phyloP scores from a whole-genome alignment of 1,140 invertebrate species.

The Tetragnatha versicolor region DNA sequence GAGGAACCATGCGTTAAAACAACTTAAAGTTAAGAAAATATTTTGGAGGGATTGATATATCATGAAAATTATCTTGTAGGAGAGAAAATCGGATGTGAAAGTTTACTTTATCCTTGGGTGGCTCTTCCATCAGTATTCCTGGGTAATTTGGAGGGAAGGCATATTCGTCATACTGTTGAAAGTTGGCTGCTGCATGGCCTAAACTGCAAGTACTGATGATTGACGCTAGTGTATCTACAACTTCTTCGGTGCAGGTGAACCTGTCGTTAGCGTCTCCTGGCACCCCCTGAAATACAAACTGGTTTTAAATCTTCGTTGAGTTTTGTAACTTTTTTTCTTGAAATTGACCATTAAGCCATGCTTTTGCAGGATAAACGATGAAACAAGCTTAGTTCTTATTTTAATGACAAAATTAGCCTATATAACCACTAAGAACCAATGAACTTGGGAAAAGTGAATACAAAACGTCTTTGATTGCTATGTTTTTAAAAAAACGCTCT shows the following conservation, averaged over 20 bases:
- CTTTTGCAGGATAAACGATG: too few species aligned
- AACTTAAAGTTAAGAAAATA: too few species aligned
- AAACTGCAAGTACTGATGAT: constrained; percentile 67
- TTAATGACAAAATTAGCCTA: background rate
- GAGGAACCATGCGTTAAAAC: too few species aligned
- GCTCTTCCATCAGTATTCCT: constrained; percentile 61
- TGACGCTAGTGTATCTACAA: constrained; percentile 63
- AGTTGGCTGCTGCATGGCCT: constrained; percentile 67
- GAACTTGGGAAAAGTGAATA: too few species aligned
- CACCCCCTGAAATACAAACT: constrained; percentile 57
- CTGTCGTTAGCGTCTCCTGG: constrained; percentile 61
- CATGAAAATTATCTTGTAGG: too few species aligned
- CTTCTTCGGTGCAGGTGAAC: constrained; percentile 62
- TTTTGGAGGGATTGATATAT: too few species aligned
- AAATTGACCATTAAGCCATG: too few species aligned
- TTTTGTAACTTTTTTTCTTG: too few species aligned
- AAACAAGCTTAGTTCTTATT: background rate
- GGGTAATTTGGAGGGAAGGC: constrained; percentile 68
- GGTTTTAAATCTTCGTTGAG: background rate
- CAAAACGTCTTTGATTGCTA: background rate
- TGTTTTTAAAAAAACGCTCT: too few species aligned
- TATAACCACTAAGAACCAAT: background rate
- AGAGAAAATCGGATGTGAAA: too few species aligned
- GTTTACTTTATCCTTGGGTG: constrained; percentile 65
- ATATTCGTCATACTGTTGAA: constrained; percentile 65